These are phyloP conservation scores for Pollimyrus isidori DNA, from an alignment of 2,113 vertebrate genomes.

Conservation along the genomic window DNA sequence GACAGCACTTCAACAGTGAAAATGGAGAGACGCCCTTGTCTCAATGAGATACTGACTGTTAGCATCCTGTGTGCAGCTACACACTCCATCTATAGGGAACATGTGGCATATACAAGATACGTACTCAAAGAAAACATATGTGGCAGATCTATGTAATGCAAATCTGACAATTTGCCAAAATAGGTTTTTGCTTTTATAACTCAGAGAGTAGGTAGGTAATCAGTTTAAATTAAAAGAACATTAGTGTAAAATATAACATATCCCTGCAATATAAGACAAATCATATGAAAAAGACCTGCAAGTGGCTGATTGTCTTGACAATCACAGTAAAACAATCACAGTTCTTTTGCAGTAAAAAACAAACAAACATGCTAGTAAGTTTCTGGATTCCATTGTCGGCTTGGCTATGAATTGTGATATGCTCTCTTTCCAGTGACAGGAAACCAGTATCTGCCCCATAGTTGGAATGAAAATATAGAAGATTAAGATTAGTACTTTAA, in stretches of 20 bases:
- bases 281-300: not conserved
- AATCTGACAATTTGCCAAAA: not conserved
- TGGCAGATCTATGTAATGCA: not conserved
- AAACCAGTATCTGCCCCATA: not conserved
- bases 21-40: not conserved
- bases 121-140: not conserved
- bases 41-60: not conserved
- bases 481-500: not conserved
- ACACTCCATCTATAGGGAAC: not conserved
- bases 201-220: not conserved
- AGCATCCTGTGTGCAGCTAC: not conserved
- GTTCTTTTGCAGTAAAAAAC: not conserved
- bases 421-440: not conserved
- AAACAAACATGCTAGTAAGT: not conserved
- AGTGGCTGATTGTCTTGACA: not conserved
- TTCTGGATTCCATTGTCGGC: not conserved
- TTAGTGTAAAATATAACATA: not conserved
- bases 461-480: not conserved
- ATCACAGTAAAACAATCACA: not conserved
- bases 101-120: not conserved
- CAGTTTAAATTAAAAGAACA: not conserved
- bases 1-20: not conserved
- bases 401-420: not conserved
- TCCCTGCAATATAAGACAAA: not conserved
- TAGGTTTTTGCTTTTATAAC: not conserved